Evolutionary conservation across 2,113 vertebrate genomes (phyloP).

Genomic region (Trachemys scripta): DNA sequence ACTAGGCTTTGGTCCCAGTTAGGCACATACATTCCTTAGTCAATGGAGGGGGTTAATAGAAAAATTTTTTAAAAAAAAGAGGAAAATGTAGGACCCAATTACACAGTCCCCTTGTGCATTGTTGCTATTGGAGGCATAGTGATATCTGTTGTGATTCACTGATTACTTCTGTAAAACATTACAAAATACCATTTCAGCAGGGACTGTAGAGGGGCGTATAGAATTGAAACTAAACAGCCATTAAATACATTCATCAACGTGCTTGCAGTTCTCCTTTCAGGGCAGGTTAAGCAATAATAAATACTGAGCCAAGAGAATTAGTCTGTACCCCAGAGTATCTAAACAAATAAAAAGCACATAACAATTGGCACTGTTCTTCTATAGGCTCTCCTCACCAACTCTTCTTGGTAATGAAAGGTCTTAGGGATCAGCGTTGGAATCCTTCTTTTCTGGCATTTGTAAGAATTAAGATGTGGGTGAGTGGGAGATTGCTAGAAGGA

Average conservation of each 20-base stretch:
- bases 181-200: background rate
- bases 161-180: conserved; percentile 10
- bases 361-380: background rate
- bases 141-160: background rate
- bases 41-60: background rate
- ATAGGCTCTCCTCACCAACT: background rate
- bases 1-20: background rate
- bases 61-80: background rate
- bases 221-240: conserved; percentile 15
- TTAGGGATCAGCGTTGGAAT: accelerated
- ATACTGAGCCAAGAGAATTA: background rate
- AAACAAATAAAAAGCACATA: accelerated
- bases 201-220: conserved; percentile 9
- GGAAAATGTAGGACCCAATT: background rate
- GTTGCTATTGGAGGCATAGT: background rate
- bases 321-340: background rate
- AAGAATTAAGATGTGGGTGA: background rate
- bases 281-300: conserved; percentile 19
- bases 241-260: conserved; percentile 7
- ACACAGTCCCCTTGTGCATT: background rate
- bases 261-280: conserved; percentile 24
- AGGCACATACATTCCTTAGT: background rate
- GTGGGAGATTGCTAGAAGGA: background rate
- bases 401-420: background rate
- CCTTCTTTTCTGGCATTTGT: background rate